Evolutionary conservation across 64 coral and sea anemone species (phyloP).

Genomic region (Stylophora pistillata): DNA sequence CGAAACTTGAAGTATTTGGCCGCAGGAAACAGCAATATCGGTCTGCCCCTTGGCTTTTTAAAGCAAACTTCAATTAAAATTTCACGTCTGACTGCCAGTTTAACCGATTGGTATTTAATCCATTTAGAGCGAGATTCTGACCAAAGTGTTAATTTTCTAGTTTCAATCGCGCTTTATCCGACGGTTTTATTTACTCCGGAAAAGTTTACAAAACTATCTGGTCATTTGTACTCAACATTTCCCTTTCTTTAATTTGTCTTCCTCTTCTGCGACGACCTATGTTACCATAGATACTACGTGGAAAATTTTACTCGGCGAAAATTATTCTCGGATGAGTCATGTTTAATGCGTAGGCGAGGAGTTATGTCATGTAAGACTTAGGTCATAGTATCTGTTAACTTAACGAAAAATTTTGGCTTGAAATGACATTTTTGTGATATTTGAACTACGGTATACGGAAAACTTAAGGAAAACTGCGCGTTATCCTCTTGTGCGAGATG

Average conservation of each 20-base stretch:
- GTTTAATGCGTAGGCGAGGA: not conserved
- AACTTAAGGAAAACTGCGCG: not conserved
- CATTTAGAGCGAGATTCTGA: not conserved
- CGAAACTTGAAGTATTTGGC: constrained; percentile 19
- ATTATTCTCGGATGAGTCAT: constrained; percentile 6
- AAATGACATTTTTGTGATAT: not conserved
- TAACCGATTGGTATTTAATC: not conserved
- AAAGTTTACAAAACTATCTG: not conserved
- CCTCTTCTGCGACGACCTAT: not conserved
- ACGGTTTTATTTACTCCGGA: not conserved
- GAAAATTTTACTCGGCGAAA: not conserved
- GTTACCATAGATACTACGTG: constrained; percentile 37
- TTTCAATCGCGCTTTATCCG: not conserved
- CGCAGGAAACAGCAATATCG: not conserved
- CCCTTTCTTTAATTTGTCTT: not conserved
- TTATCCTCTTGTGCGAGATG: not conserved
- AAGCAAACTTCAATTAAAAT: not conserved
- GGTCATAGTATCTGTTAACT: not conserved
- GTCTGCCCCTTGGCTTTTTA: not conserved
- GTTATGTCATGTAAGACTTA: not conserved
- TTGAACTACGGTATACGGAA: not conserved
- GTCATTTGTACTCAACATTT: not conserved
- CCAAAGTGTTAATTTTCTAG: constrained; percentile 14
- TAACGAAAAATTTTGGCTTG: not conserved
- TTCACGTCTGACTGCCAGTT: not conserved